Conservation (phyloP, 2,888 invertebrate species). For the Tanaodytes sp. region DNA sequence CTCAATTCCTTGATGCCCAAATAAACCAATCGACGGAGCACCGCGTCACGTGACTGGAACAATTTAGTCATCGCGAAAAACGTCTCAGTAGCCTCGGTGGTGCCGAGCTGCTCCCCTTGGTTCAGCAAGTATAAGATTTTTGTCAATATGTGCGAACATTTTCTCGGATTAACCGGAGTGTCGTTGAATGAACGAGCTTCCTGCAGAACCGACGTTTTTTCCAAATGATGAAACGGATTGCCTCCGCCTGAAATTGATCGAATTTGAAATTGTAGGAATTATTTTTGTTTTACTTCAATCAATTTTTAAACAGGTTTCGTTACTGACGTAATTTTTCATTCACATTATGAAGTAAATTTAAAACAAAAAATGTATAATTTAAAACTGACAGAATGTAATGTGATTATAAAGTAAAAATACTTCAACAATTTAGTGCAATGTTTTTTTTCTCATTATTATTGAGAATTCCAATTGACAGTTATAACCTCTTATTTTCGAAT, state of each 20-base stretch:
- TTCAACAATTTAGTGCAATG: no score
- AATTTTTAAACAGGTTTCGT: no score
- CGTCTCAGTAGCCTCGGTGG: slow-evolving; percentile 97
- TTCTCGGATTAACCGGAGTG: slow-evolving; percentile 95
- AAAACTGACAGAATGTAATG: no score
- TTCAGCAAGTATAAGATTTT: slow-evolving; percentile 96
- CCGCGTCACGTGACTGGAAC: slow-evolving; percentile 97
- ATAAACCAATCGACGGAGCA: slow-evolving; percentile 95
- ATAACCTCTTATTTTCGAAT: no score
- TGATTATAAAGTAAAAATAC: no score
- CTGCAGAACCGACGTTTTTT: slow-evolving; percentile 97
- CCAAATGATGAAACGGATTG: slow-evolving; percentile 93
- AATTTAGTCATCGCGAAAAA: slow-evolving; percentile 99
- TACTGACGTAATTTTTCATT: no score
- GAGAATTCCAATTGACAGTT: no score
- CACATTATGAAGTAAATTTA: no score
- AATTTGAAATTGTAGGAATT: background rate
- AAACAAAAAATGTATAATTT: background rate
- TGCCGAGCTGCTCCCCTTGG: slow-evolving; percentile 93
- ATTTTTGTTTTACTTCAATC: no score
- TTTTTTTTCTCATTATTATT: no score
- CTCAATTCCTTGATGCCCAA: slow-evolving; percentile 96
- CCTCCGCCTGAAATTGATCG: slow-evolving; percentile 77
- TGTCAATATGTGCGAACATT: slow-evolving; percentile 96
- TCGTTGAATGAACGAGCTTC: slow-evolving; percentile 98